phyloP scores from a whole-genome alignment of 2,113 vertebrate species.

The Cepphus grylle region DNA sequence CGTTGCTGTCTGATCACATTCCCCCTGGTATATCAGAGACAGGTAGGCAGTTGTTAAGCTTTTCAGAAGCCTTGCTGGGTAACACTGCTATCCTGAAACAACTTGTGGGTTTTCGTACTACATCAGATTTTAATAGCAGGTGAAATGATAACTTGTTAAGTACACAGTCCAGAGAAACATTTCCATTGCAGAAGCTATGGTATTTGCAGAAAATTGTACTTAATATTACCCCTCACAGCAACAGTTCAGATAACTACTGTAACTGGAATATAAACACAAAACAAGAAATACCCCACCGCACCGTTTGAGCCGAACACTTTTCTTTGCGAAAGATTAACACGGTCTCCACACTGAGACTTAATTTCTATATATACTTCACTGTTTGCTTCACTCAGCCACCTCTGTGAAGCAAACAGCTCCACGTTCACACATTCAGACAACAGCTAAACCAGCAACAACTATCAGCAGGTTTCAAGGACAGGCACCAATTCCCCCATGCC shows the following conservation, averaged over 20 bases:
- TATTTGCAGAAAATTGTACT: neutral
- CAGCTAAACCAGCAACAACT: neutral
- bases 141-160: neutral
- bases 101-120: neutral
- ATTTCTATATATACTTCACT: neutral
- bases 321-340: neutral
- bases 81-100: neutral
- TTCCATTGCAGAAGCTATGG: neutral
- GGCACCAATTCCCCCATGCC: rapidly evolving
- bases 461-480: neutral
- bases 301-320: neutral
- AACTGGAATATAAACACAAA: neutral
- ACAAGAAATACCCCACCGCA: neutral
- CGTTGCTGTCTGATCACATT: neutral
- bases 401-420: neutral
- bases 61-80: neutral
- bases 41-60: neutral
- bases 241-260: neutral
- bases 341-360: neutral
- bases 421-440: neutral
- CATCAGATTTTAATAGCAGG: neutral
- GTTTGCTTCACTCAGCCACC: neutral
- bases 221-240: neutral
- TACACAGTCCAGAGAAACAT: neutral
- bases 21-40: neutral